These are phyloP conservation scores for Triplophysa rosa DNA, from an alignment of 2,113 vertebrate genomes.

Conservation along the genomic window DNA sequence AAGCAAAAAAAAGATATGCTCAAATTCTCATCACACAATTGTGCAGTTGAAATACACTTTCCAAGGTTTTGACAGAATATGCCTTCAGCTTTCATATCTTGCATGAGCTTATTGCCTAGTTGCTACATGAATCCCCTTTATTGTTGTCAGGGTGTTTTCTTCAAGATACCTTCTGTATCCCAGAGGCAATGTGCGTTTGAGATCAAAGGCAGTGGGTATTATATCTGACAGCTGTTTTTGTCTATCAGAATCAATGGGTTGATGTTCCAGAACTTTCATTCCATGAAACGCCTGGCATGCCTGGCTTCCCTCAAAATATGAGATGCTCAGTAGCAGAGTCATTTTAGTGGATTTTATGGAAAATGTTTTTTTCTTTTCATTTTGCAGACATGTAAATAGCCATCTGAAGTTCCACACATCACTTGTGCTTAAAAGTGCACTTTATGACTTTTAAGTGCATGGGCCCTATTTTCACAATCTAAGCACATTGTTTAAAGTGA, in stretches of 20 bases:
- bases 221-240: constrained; percentile 54
- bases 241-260: constrained; percentile 48
- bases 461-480: too few species aligned
- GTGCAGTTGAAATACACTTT: not conserved
- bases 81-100: constrained; percentile 23
- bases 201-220: constrained; percentile 54
- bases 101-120: constrained; percentile 17
- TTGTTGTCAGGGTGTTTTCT: constrained; percentile 50
- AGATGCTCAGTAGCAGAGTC: not conserved
- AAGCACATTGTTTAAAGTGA: too few species aligned
- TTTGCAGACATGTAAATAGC: not conserved
- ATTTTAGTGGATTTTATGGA: not conserved
- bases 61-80: not conserved
- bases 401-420: not conserved
- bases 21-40: not conserved
- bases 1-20: not conserved
- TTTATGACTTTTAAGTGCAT: not conserved
- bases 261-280: constrained; percentile 40
- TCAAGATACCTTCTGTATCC: constrained; percentile 47
- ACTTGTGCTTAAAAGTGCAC: not conserved
- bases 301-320: constrained; percentile 17
- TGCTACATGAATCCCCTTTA: constrained; percentile 34
- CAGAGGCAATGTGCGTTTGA: constrained; percentile 37
- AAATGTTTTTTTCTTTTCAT: not conserved
- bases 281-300: constrained; percentile 1